Evolutionary conservation across 2,888 invertebrate species (phyloP).

Genomic region (Eupeodes luniger): DNA sequence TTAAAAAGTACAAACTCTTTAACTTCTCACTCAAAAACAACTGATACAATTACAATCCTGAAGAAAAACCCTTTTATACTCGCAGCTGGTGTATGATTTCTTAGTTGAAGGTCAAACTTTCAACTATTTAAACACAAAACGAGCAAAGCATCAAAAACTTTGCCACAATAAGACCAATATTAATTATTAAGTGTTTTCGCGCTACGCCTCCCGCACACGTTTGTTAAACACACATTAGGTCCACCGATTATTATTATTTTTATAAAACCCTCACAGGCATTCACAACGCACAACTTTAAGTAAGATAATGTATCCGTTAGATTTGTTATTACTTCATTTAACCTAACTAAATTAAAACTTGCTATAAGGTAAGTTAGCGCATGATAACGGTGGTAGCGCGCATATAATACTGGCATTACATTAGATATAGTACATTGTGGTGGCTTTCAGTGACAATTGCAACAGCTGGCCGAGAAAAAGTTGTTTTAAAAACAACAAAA

Average conservation of each 20-base stretch:
- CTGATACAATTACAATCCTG: not conserved
- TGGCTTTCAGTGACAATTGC: conserved; percentile 44
- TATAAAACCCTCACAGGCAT: conserved; percentile 20
- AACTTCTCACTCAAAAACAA: not conserved
- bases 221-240: conserved; percentile 24
- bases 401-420: conserved; percentile 29
- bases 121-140: not conserved
- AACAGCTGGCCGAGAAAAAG: conserved; percentile 56
- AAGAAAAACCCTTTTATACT: too few species aligned
- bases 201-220: not conserved
- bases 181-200: conserved; percentile 25
- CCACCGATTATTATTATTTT: conserved; percentile 4
- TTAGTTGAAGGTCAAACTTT: not conserved
- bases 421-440: not conserved
- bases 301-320: conserved; percentile 41
- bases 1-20: too few species aligned
- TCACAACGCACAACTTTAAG: conserved; percentile 32
- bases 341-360: conserved; percentile 51
- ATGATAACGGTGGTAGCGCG: conserved; percentile 45
- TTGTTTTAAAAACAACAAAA: conserved; percentile 14
- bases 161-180: conserved; percentile 43
- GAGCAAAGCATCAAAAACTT: conserved; percentile 30
- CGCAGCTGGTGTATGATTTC: too few species aligned
- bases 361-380: conserved; percentile 48
- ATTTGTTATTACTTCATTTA: conserved; percentile 61